Base-by-base conservation (phyloP, 2,888 invertebrate genomes). In the Dorcus hopei region DNA sequence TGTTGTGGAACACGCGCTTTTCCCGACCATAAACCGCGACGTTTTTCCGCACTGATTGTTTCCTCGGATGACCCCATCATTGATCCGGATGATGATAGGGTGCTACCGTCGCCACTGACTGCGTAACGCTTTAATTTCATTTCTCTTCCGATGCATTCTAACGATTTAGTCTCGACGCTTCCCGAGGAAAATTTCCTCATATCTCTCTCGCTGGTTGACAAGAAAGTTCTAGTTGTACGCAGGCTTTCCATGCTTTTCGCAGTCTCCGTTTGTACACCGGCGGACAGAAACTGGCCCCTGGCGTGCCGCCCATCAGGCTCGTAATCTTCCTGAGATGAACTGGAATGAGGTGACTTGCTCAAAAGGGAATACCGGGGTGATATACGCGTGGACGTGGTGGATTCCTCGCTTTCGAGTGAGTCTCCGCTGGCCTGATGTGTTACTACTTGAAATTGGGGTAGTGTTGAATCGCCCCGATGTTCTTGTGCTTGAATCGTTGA, bases 171-270 rank as follows among this genome's bases (percentile, higher is more conserved):
- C 73, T 88, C 88, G 6, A 77, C 74, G 39, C 77, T 73, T 56
- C 75, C 74, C 19, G 78, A 70, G 38, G 78, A 77, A 40, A 82
- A 76, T 45, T 79, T 72, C 49, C 88, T 80, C 62, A 88, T 83
- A 72, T 89, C 88, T 51, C 85, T 80, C 67, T 86, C 87, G 65
- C 88, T 88, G 0, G 87, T 83, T 53, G 87, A 87, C 59, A 87
- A 80, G 62, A 86, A 85, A 74, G 69, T 84, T 81, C 63, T 84
- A 75, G 70, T 83, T 57, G 81, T 79, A 70, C 87, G 81, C 67
- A 88, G 81, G 69, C 87, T 87, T 73, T 89, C 89, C 88, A 89
- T 89, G 23, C 88, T 88, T 58, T 86, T 82, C 50, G 87, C 84
- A 0, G 85, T 82, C 72, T 86, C 84, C 6, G 83, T 83, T 60